These are phyloP conservation scores for Carduelis carduelis DNA, from an alignment of 2,797 vertebrate genomes.

Conservation along the genomic window DNA sequence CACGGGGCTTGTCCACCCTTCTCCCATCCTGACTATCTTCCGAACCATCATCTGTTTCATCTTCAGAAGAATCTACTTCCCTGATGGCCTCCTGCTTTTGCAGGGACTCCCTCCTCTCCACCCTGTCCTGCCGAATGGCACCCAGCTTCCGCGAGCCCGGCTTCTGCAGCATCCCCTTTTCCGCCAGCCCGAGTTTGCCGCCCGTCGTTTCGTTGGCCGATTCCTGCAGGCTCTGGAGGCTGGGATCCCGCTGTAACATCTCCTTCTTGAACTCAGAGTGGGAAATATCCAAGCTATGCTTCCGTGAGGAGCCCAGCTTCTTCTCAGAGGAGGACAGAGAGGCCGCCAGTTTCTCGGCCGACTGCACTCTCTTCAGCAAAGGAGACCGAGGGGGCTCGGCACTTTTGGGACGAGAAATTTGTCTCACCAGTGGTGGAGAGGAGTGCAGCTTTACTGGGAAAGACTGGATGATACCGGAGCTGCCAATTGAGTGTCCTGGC, in stretches of 20 bases:
- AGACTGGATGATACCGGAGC: conserved; percentile 78
- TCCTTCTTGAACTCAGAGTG: conserved; percentile 94
- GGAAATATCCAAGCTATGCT: conserved; percentile 91
- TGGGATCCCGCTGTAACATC: conserved; percentile 87
- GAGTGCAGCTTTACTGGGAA: conserved; percentile 93
- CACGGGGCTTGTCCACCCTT: conserved; percentile 47
- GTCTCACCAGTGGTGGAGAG: conserved; percentile 88
- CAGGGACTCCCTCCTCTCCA: conserved; percentile 90
- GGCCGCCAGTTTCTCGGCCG: conserved; percentile 88
- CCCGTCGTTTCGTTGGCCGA: conserved; percentile 79
- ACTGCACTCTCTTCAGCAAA: conserved; percentile 94
- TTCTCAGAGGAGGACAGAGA: conserved; percentile 85
- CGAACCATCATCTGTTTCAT: conserved; percentile 91
- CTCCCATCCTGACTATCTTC: conserved; percentile 88
- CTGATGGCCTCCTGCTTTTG: conserved; percentile 97
- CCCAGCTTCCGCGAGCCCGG: conserved; percentile 80
- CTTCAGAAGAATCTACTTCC: conserved; percentile 95
- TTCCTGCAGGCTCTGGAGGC: conserved; percentile 87
- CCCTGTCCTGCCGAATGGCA: conserved; percentile 91
- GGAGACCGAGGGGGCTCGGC: conserved; percentile 92
- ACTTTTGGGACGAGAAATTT: conserved; percentile 93
- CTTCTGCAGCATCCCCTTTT: conserved; percentile 87
- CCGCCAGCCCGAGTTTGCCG: conserved; percentile 78
- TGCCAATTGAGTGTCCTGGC: conserved; percentile 79
- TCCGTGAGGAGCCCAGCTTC: conserved; percentile 79